These are phyloP conservation scores for Cyanocitta stelleri DNA, from an alignment of 2,113 vertebrate species.

Conservation along the genomic window DNA sequence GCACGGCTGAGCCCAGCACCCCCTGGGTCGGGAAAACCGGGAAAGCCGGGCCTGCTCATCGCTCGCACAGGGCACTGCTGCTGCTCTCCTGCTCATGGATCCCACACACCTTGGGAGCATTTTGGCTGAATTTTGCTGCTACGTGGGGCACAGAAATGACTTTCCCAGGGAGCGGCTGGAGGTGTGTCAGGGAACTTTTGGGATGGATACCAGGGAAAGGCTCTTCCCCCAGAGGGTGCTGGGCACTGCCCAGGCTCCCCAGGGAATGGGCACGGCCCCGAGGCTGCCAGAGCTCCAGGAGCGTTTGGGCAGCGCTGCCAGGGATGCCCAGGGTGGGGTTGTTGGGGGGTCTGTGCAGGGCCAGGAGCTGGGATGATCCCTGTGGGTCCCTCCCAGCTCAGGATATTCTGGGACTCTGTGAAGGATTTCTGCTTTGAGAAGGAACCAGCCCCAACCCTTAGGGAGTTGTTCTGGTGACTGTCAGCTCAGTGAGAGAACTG, in stretches of 20 bases:
- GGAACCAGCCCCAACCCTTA: neutral
- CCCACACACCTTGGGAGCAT: accelerated
- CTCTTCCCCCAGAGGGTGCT: neutral
- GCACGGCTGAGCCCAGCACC: neutral
- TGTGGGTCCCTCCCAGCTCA: neutral
- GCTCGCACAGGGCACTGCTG: accelerated
- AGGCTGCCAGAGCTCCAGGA: neutral
- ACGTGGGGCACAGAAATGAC: accelerated
- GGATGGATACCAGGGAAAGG: accelerated
- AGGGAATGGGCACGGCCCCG: neutral
- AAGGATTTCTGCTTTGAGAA: neutral
- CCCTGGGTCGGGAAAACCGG: accelerated
- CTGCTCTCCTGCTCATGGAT: neutral
- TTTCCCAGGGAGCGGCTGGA: neutral
- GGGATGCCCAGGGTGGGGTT: neutral
- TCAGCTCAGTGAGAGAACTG: accelerated
- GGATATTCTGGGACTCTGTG: neutral
- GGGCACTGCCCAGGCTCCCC: neutral
- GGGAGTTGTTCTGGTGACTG: neutral
- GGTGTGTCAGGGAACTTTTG: neutral
- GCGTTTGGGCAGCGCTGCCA: neutral
- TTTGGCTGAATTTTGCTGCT: too few relatives aligned
- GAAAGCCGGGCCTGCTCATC: neutral
- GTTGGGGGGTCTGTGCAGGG: neutral
- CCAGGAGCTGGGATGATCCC: neutral